A percentile compares a stretch with the other conserved stretches of the same genome.
Conservation (phyloP, 2,888 invertebrate genomes). For the Lamellibrachia columna region DNA sequence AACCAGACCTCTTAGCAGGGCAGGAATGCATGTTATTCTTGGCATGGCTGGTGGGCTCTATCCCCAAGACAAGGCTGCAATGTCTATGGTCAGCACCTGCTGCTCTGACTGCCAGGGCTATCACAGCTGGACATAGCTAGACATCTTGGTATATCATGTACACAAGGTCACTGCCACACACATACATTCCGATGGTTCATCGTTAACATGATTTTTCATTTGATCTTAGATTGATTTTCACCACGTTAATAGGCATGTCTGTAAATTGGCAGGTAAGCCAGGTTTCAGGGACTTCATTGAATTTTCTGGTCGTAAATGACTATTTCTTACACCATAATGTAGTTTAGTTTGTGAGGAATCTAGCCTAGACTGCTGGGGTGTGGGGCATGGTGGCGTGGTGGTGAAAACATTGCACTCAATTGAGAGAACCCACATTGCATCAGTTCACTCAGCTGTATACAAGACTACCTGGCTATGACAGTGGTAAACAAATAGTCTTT, state of each 20-base stretch:
- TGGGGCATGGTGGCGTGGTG: too few relatives aligned
- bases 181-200: background rate
- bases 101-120: background rate
- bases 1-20: background rate
- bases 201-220: background rate
- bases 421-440: too few relatives aligned
- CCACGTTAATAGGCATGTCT: background rate
- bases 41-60: background rate
- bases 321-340: background rate
- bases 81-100: background rate
- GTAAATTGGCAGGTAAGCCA: background rate
- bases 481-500: too few relatives aligned
- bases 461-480: too few relatives aligned
- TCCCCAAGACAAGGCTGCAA: background rate
- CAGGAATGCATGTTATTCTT: background rate
- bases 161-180: background rate
- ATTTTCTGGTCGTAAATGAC: background rate
- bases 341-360: too few relatives aligned
- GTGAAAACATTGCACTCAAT: too few relatives aligned
- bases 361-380: background rate
- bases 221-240: background rate
- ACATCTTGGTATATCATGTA: too few relatives aligned
- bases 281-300: background rate
- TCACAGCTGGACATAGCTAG: background rate
- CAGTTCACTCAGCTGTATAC: too few relatives aligned